These are phyloP conservation scores for Leucoma salicis DNA, from an alignment of 2,888 invertebrate genomes.

Conservation along the genomic window DNA sequence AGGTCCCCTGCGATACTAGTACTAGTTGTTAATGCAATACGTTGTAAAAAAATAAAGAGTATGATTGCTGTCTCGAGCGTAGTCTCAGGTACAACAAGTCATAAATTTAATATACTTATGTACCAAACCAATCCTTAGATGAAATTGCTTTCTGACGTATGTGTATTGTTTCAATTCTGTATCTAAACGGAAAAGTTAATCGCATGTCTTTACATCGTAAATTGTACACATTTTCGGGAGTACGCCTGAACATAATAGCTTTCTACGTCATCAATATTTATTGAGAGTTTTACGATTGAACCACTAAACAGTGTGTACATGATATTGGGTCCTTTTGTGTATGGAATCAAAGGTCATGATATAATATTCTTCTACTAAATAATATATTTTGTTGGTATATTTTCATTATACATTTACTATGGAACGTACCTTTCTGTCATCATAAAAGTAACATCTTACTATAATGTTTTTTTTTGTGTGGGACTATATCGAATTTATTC, in stretches of 20 bases:
- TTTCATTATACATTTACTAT: slow-evolving; percentile 18
- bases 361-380: slow-evolving; percentile 27
- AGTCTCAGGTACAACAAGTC: too few species aligned
- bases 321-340: slow-evolving; percentile 46
- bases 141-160: slow-evolving; percentile 14
- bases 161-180: slow-evolving; percentile 34
- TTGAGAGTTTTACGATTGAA: slow-evolving; percentile 68
- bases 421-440: slow-evolving; percentile 10
- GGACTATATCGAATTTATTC: not conserved
- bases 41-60: too few species aligned
- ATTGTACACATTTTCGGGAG: slow-evolving; percentile 70
- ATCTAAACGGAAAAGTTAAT: slow-evolving; percentile 57
- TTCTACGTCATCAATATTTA: slow-evolving; percentile 77
- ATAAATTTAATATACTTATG: too few species aligned
- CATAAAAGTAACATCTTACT: slow-evolving; percentile 2
- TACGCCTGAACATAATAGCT: slow-evolving; percentile 70
- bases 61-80: too few species aligned
- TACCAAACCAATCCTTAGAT: slow-evolving; percentile 10
- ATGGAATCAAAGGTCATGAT: slow-evolving; percentile 44
- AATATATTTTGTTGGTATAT: slow-evolving; percentile 21
- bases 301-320: slow-evolving; percentile 59
- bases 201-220: slow-evolving; percentile 72
- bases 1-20: too few species aligned
- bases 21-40: too few species aligned
- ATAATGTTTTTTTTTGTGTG: slow-evolving; percentile 1